phyloP scores from a whole-genome alignment of 2,888 invertebrate species.

The Protula sp. region DNA sequence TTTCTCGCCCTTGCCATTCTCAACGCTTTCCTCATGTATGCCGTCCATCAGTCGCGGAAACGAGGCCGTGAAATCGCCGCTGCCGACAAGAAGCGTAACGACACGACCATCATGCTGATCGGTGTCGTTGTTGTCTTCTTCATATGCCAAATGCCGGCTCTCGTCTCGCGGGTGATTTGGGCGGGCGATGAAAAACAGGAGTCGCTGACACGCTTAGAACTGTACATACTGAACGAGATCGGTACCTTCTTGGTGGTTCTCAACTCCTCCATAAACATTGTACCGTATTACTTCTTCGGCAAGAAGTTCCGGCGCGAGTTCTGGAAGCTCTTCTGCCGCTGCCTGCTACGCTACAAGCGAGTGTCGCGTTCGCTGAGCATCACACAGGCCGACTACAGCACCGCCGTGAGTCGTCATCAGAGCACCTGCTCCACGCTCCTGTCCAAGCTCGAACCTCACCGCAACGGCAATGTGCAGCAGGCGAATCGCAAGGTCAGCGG shows the following conservation, averaged over 20 bases:
- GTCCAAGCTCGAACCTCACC: too few relatives aligned
- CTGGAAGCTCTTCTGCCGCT: constrained; percentile 44
- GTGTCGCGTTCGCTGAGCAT: constrained; percentile 13
- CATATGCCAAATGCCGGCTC: constrained; percentile 51
- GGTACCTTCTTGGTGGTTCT: constrained; percentile 49
- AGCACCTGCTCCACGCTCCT: not conserved
- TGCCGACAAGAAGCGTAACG: constrained; percentile 46
- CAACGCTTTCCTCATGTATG: constrained; percentile 47
- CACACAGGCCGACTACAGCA: not conserved
- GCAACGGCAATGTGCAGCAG: too few relatives aligned
- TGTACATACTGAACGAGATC: constrained; percentile 46
- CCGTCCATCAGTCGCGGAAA: constrained; percentile 42
- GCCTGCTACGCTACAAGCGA: constrained; percentile 27
- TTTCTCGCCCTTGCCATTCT: constrained; percentile 48
- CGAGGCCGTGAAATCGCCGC: constrained; percentile 44
- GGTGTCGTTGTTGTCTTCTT: constrained; percentile 52
- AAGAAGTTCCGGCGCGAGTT: constrained; percentile 47
- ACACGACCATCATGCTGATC: constrained; percentile 53
- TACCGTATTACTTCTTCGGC: constrained; percentile 54
- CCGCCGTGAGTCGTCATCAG: not conserved
- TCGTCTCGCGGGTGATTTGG: constrained; percentile 51
- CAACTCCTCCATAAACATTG: constrained; percentile 53
- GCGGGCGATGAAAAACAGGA: constrained; percentile 30
- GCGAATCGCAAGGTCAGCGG: too few relatives aligned
- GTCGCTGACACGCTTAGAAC: too few relatives aligned